These are phyloP conservation scores for Cavia aperea DNA, from an alignment of 2,113 vertebrate genomes.

Conservation along the genomic window DNA sequence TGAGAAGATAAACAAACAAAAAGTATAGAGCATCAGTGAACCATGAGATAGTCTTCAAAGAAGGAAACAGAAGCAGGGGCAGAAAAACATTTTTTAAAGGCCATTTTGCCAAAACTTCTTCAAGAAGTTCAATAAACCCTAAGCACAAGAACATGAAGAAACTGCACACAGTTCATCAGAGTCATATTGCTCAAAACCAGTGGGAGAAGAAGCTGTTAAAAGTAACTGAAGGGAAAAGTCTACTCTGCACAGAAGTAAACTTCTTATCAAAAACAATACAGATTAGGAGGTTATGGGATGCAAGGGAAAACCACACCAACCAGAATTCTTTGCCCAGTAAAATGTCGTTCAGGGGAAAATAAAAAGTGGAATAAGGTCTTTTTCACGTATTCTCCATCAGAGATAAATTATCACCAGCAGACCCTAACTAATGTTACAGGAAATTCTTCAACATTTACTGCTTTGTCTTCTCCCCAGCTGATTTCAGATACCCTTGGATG, in stretches of 20 bases:
- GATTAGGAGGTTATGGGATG: neutral
- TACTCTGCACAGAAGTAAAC: neutral
- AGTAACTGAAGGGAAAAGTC: neutral
- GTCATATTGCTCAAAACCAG: neutral
- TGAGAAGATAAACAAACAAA: neutral
- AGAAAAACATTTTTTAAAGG: neutral
- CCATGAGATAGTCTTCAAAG: neutral
- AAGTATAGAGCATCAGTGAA: neutral
- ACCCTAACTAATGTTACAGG: neutral
- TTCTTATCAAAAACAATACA: neutral
- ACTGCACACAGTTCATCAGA: neutral
- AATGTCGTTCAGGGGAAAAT: neutral
- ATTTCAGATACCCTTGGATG: neutral
- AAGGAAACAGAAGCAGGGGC: neutral
- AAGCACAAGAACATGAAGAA: neutral
- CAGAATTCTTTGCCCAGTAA: neutral
- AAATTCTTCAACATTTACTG: neutral
- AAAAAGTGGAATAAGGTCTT: neutral
- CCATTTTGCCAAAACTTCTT: neutral
- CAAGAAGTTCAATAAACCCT: neutral
- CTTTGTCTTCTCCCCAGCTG: neutral
- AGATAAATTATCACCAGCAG: neutral
- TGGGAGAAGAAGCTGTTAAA: neutral
- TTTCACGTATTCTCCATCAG: neutral
- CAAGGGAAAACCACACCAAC: neutral